Conservation (phyloP, 2,113 vertebrate species). For the Psephotus haematonotus region DNA sequence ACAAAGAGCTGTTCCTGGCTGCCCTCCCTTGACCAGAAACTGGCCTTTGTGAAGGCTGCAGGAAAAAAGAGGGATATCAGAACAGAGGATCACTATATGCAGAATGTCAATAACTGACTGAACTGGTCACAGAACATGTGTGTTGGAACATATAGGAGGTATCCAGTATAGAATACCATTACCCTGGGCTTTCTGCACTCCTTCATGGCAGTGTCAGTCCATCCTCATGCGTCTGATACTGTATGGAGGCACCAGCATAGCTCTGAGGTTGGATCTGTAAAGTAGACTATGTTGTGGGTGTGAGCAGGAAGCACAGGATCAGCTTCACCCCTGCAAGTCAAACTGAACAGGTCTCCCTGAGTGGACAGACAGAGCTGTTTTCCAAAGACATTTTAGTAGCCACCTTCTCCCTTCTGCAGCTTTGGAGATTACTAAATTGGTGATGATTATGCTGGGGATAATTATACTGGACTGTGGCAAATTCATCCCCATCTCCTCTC, state of each 20-base stretch:
- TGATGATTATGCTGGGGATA: not conserved
- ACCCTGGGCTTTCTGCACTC: not conserved
- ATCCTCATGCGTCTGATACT: not conserved
- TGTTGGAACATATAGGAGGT: not conserved
- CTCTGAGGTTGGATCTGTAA: not conserved
- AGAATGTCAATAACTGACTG: not conserved
- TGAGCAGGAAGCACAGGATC: not conserved
- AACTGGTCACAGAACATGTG: not conserved
- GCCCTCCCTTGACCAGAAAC: not conserved
- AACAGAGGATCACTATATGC: not conserved
- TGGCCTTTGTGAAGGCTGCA: not conserved
- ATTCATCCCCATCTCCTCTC: not conserved
- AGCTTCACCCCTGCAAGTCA: not conserved
- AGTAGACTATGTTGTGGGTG: not conserved
- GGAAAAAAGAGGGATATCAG: not conserved
- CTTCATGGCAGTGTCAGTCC: not conserved
- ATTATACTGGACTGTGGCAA: not conserved
- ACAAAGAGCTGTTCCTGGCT: not conserved
- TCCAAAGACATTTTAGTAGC: not conserved
- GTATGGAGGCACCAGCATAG: not conserved
- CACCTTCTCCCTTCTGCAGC: not conserved
- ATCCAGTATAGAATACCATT: not conserved
- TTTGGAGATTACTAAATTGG: not conserved
- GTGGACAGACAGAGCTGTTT: not conserved
- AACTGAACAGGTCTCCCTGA: not conserved